Evolutionary conservation across 2,797 vertebrate species (phyloP), one percentile per base, ranked within the genome.

Genomic region (Mormyrus hasselquistii): DNA sequence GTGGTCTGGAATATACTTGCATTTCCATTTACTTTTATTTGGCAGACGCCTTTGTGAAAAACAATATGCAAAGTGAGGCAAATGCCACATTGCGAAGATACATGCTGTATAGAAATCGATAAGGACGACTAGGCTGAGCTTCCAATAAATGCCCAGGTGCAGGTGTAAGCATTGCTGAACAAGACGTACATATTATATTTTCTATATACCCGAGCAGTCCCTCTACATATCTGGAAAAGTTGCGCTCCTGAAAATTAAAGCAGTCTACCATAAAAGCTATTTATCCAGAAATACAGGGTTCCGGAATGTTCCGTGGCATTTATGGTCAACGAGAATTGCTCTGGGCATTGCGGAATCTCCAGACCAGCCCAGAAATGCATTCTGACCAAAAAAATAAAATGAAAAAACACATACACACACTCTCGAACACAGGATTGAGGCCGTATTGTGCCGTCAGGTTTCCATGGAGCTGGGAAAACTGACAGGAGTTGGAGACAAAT

Each of bases 381-480:
- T 79, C 65, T 52, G 12, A 25, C 4, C 52, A 25, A 73, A 73
- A 65, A 87, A 86, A 86, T 5, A n/a, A 84, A 62, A 84, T 34
- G 65, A 69, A 34, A 69, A 69, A 69, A 34, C 62, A 53, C 79
- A 10, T 12, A 50, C 59, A 69, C 22, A 47, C 55, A 65, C 76
- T 14, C 55, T 4, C 8, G 38, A 38, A 73, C 9, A 76, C 38
- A 38, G 57, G 84, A 76, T 76, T 38, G 34, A 55, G 50, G 29
- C 50, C n/a, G 9, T 87, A 89, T 79, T 79, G 38, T 47, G 53
- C 53, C 53, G 10, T 62, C 38, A 50, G 86, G 86, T 89, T 89
- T 88, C 89, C 87, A 88, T 82, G 89, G 89, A 83, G 73, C 49
- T 65, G 44, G 55, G 55, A 88, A 84, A 84, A 69, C 44, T 86